Evolutionary conservation across 1,140 invertebrate species (phyloP), one percentile per base, ranked within the genome.

Genomic region (Apis mellifera): DNA sequence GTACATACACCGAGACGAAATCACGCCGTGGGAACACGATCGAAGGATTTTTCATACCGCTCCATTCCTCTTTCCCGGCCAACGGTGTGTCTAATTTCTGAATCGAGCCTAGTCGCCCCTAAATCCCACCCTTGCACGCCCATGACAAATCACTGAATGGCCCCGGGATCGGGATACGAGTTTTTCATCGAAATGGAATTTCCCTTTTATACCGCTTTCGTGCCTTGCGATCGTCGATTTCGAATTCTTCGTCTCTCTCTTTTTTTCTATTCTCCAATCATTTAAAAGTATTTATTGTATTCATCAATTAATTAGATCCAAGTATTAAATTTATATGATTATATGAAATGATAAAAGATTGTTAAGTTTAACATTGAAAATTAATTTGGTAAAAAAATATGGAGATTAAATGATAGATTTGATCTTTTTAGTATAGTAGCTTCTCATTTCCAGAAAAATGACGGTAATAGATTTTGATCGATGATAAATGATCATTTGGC

Each of bases 101-200:
- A 87, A 88, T 87, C 73, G 77, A 42, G 64, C 57, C 32, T 77
- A 65, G 74, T 84, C 78, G 76, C 68, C 85, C 85, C 69, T 78
- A 32, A 68, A 48, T 81, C 72, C 78, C 69, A 84, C 59, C 85
- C 78, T 72, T 65, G 59, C 77, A 32, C 50, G 85, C 48, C 86
- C 86, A 78, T 87, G 82, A 87, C 86, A 32, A 87, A 87, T 87
- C 78, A 71, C 7, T 65, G 82, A 86, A 87, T 88, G n/a, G 71
- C 64, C 52, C 60, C 21, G 54, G 60, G 66, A 80, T 80, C 76
- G 62, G n/a, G 32, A 42, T 48, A 54, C 32, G 32, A 50, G 42
- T 78, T 74, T 75, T 87, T 60, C 78, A 69, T 80, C 65, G 42
- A 66, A 42, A 26, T 42, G 52, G 54, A 80, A 88, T 64, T 87